A percentile compares a stretch with the other conserved stretches of the same genome.
Conservation (phyloP, 2,113 vertebrate genomes). For the Sterrhoptilus dennistouni region DNA sequence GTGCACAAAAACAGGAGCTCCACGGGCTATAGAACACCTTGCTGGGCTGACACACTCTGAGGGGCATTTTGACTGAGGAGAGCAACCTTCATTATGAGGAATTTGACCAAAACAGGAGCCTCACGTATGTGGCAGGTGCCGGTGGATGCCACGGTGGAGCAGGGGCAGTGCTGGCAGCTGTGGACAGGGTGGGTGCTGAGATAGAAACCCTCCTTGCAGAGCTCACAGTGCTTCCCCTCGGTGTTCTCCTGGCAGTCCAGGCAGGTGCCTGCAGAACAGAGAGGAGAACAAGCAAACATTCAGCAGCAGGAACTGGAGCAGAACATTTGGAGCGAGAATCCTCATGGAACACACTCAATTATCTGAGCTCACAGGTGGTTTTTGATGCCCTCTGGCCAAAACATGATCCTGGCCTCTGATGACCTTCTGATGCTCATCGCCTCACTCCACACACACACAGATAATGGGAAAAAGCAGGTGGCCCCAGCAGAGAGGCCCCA, state of each 20-base stretch:
- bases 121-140: slow-evolving; percentile 86
- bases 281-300: neutral
- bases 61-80: neutral
- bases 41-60: neutral
- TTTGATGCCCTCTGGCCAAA: slow-evolving; percentile 4
- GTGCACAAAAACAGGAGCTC: neutral
- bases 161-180: slow-evolving; percentile 84
- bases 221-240: slow-evolving; percentile 86
- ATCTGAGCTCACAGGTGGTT: slow-evolving; percentile 12
- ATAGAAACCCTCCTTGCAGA: slow-evolving; percentile 85
- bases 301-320: slow-evolving; percentile 7
- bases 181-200: slow-evolving; percentile 35
- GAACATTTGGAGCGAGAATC: slow-evolving; percentile 35
- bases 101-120: neutral
- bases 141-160: slow-evolving; percentile 85
- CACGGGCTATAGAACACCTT: neutral
- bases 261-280: slow-evolving; percentile 79
- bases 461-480: neutral
- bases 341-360: neutral
- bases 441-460: accelerated
- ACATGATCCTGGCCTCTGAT: neutral
- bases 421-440: neutral
- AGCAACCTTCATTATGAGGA: neutral
- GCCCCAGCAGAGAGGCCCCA: neutral
- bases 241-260: slow-evolving; percentile 87